These are phyloP conservation scores for Aix galericulata DNA, from an alignment of 2,113 vertebrate genomes.

Conservation along the genomic window DNA sequence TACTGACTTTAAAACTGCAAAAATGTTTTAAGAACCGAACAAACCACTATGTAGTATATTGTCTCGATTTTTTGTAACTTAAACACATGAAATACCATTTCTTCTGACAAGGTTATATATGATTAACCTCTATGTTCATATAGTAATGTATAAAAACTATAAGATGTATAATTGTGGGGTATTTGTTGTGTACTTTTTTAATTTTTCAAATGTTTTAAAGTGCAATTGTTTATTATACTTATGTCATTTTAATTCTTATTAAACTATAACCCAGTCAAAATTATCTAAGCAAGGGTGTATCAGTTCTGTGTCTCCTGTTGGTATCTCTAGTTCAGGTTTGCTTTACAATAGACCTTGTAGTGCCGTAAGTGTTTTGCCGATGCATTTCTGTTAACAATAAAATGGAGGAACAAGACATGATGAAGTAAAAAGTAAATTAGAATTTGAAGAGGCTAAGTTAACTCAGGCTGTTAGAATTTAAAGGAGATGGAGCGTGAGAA, in stretches of 20 bases:
- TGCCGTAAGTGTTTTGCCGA: slow-evolving; percentile 35
- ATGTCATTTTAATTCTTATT: slow-evolving; percentile 78
- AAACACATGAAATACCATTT: slow-evolving; percentile 56
- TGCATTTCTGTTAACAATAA: slow-evolving; percentile 60
- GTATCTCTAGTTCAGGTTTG: slow-evolving; percentile 39
- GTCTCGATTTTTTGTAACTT: slow-evolving; percentile 65
- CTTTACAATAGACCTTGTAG: slow-evolving; percentile 57
- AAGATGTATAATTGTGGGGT: slow-evolving; percentile 75
- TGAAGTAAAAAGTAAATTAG: neutral
- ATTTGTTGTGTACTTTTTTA: slow-evolving; percentile 83
- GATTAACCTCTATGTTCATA: slow-evolving; percentile 77
- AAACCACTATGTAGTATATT: slow-evolving; percentile 70
- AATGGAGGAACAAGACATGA: slow-evolving; percentile 36
- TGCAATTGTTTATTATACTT: slow-evolving; percentile 86
- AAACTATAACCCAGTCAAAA: slow-evolving; percentile 77
- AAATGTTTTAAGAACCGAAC: slow-evolving; percentile 54
- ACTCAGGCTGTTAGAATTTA: slow-evolving; percentile 58
- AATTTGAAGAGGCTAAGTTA: neutral
- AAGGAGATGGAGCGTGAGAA: slow-evolving; percentile 54
- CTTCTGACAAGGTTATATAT: slow-evolving; percentile 70
- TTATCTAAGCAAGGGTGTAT: slow-evolving; percentile 34
- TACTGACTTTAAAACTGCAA: slow-evolving; percentile 37
- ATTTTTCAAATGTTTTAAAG: slow-evolving; percentile 82
- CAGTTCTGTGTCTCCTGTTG: slow-evolving; percentile 57
- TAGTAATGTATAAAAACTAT: slow-evolving; percentile 73